phyloP scores from a whole-genome alignment of 2,113 vertebrate genomes.

The Garra rufa region DNA sequence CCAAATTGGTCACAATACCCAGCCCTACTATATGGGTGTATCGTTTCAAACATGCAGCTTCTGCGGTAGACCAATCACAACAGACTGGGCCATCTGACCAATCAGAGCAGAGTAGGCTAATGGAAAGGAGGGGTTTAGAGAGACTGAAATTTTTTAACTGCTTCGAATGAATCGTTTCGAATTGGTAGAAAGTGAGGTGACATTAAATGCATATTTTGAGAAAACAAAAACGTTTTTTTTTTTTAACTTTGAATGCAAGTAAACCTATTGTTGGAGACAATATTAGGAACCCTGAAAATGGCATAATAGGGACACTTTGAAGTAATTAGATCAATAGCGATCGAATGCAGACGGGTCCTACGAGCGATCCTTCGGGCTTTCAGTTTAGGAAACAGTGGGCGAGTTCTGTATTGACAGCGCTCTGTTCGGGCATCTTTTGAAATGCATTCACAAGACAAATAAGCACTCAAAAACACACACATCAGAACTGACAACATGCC shows the following conservation, averaged over 20 bases:
- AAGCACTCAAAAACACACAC: constrained; percentile 17
- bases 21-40: too few relatives aligned
- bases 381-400: background rate
- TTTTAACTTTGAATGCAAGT: background rate
- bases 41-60: background rate
- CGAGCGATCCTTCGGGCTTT: background rate
- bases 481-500: constrained; percentile 20
- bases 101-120: background rate
- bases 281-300: background rate
- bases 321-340: background rate
- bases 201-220: background rate
- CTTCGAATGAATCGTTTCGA: background rate
- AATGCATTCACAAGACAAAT: background rate
- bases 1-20: too few relatives aligned
- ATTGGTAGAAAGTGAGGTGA: background rate
- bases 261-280: background rate
- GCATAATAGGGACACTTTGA: background rate
- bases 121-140: background rate
- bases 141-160: too few relatives aligned
- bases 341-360: background rate
- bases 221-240: background rate
- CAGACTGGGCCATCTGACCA: background rate
- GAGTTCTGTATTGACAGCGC: background rate
- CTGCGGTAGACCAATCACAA: background rate
- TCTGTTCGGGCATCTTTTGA: background rate